Percentiles rank a stretch among this genome's conserved stretches.
Evolutionary conservation across 2,113 vertebrate species (phyloP).

Genomic region (Ahaetulla prasina): DNA sequence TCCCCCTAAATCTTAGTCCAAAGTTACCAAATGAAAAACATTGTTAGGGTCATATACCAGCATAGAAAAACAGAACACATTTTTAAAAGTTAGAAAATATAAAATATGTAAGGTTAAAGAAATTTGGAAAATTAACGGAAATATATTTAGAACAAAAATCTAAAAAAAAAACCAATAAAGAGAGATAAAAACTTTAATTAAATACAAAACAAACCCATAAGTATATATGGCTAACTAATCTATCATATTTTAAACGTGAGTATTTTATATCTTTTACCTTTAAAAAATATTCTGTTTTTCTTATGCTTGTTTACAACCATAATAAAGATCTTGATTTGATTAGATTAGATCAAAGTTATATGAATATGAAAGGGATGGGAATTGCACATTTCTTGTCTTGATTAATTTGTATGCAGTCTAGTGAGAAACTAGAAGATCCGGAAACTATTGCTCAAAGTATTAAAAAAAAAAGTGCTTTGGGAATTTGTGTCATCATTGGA

Average conservation of each 20-base stretch:
- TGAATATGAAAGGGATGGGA: slow-evolving; percentile 29
- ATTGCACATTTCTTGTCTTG: background rate
- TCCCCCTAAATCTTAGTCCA: background rate
- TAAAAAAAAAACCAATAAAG: background rate
- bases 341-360: slow-evolving; percentile 19
- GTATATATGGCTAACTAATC: background rate
- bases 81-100: background rate
- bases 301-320: background rate
- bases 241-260: background rate
- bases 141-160: background rate
- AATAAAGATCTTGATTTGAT: background rate
- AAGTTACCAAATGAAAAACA: too few species aligned
- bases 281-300: background rate
- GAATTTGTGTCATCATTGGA: slow-evolving; percentile 48
- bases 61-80: background rate
- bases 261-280: background rate
- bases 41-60: too few species aligned
- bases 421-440: background rate
- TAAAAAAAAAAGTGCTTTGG: slow-evolving; percentile 29
- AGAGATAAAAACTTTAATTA: background rate
- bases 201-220: background rate
- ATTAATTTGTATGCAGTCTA: slow-evolving; percentile 29
- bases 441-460: slow-evolving; percentile 32
- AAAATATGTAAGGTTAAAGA: background rate
- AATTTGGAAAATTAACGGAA: background rate